Evolutionary conservation across 2,888 invertebrate genomes (phyloP).

Genomic region (Himalopsyche anomala): DNA sequence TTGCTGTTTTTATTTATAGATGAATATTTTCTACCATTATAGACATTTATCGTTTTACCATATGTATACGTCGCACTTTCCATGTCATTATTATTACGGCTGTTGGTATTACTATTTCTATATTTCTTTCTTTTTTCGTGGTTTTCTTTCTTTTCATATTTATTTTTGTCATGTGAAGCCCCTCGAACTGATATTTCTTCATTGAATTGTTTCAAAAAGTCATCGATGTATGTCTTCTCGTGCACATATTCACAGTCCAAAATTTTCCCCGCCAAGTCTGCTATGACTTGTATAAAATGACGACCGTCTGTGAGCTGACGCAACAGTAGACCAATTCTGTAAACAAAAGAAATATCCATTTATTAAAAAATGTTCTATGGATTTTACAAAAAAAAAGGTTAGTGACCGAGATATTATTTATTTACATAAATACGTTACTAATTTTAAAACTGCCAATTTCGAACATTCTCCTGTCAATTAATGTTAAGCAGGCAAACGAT

Average conservation of each 20-base stretch:
- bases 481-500: no score
- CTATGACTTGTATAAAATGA: constrained; percentile 83
- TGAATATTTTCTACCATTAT: constrained; percentile 23
- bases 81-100: background rate
- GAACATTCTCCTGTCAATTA: no score
- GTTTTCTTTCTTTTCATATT: constrained; percentile 15
- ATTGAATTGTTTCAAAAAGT: constrained; percentile 79
- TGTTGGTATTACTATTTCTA: background rate
- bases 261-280: constrained; percentile 78
- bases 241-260: constrained; percentile 83
- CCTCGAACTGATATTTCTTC: constrained; percentile 70
- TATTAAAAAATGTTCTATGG: no score
- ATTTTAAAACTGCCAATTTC: no score
- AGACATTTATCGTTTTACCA: background rate
- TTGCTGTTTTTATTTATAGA: background rate
- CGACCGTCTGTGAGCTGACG: constrained; percentile 83
- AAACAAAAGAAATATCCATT: constrained; percentile 68
- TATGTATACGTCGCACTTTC: background rate
- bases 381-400: no score
- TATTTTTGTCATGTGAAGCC: constrained; percentile 1
- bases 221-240: constrained; percentile 75
- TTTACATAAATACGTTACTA: no score
- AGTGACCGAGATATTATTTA: no score
- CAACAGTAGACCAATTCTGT: constrained; percentile 77
- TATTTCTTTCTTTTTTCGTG: constrained; percentile 44